These are phyloP conservation scores for Chymomyza costata DNA, from an alignment of 1,140 invertebrate genomes.

Conservation along the genomic window DNA sequence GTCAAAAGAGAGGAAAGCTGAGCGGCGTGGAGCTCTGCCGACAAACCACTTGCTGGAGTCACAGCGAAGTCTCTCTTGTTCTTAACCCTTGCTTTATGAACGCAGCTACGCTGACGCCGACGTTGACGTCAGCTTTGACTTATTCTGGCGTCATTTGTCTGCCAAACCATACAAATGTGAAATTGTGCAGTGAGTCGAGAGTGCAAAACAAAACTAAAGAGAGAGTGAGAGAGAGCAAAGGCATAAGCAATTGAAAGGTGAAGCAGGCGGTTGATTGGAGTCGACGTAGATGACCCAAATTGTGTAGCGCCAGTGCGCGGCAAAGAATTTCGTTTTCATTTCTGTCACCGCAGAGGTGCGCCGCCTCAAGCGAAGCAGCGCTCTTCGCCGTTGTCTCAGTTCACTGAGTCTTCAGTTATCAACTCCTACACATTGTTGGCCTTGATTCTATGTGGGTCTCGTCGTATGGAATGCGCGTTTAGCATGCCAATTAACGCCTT, in stretches of 20 bases:
- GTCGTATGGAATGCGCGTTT: neutral
- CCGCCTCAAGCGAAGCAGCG: neutral
- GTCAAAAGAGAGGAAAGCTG: slow-evolving; percentile 41
- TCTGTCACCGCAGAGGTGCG: neutral
- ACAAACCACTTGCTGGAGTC: no score
- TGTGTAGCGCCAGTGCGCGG: slow-evolving; percentile 32
- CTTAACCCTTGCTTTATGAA: no score
- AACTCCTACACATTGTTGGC: slow-evolving; percentile 36
- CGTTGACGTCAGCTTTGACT: no score
- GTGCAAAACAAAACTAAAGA: neutral
- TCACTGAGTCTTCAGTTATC: no score
- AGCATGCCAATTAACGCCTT: slow-evolving; percentile 55
- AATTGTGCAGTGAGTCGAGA: slow-evolving; percentile 47
- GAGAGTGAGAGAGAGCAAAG: neutral
- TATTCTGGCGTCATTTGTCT: neutral
- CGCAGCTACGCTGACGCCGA: no score
- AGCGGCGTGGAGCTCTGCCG: no score
- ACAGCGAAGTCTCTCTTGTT: no score
- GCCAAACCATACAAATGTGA: slow-evolving; percentile 24
- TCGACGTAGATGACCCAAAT: slow-evolving; percentile 48
- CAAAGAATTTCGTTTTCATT: slow-evolving; percentile 56
- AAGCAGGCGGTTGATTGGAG: neutral
- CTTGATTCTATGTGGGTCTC: slow-evolving; percentile 52
- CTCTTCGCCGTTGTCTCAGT: neutral
- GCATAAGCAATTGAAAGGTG: neutral